phyloP scores from a whole-genome alignment of 2,797 vertebrate species.

The Botia kubotai region DNA sequence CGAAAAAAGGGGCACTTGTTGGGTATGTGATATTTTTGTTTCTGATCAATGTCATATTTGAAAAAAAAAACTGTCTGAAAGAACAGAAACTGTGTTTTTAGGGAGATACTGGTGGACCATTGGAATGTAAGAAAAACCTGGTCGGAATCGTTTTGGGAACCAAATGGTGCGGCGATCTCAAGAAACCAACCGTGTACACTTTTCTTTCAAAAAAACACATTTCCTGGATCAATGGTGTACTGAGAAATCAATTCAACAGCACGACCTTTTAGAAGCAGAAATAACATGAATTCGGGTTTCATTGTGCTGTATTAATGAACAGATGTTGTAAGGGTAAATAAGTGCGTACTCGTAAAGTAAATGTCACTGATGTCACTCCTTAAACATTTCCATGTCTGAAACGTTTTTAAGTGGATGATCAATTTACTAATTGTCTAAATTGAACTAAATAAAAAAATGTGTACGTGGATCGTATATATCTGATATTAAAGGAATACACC shows the following conservation, averaged over 20 bases:
- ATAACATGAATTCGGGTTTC: background rate
- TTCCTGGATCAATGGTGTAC: constrained; percentile 57
- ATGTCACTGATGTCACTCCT: too few species aligned
- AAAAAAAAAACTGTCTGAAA: background rate
- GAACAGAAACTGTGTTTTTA: constrained; percentile 35
- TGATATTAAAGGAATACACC: background rate
- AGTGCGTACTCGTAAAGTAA: background rate
- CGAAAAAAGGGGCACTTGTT: constrained; percentile 55
- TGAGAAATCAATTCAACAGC: constrained; percentile 54
- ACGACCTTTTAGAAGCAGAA: constrained; percentile 22
- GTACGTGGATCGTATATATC: too few species aligned
- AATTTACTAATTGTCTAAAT: too few species aligned
- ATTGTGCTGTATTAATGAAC: background rate
- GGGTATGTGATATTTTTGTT: constrained; percentile 41
- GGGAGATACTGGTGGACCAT: constrained; percentile 65
- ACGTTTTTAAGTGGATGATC: too few species aligned
- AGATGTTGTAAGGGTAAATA: too few species aligned
- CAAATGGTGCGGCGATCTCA: constrained; percentile 50
- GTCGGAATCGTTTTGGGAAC: constrained; percentile 62
- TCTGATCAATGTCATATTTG: background rate
- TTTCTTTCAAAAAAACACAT: constrained; percentile 59
- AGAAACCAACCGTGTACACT: constrained; percentile 65
- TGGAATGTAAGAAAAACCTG: constrained; percentile 59
- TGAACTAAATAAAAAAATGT: too few species aligned
- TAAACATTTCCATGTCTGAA: too few species aligned